A percentile compares a stretch with the other conserved stretches of the same genome.
Conservation (phyloP, 1,140 invertebrate genomes). For the Drosophila arawakana region DNA sequence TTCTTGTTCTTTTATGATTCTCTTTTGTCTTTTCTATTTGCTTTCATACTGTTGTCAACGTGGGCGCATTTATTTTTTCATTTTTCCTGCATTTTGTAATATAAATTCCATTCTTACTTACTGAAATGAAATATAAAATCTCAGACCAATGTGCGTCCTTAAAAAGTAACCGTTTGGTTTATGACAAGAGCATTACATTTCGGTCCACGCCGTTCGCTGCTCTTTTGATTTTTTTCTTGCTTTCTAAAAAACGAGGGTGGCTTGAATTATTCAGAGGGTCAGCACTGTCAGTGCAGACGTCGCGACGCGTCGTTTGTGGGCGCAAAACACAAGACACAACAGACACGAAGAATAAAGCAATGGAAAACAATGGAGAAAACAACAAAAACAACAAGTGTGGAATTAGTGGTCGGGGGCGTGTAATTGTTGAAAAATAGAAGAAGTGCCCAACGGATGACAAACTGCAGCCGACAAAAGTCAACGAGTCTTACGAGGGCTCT, state of each 20-base stretch:
- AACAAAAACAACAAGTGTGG: constrained; percentile 44
- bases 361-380: constrained; percentile 21
- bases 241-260: constrained; percentile 41
- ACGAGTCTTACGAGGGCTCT: constrained; percentile 58
- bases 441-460: constrained; percentile 72
- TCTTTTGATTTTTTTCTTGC: constrained; percentile 47
- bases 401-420: constrained; percentile 58
- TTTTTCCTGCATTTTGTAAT: too few species aligned
- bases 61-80: too few species aligned
- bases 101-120: too few species aligned
- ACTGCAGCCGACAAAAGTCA: constrained; percentile 69
- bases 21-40: too few species aligned
- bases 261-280: constrained; percentile 76
- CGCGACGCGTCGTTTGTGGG: constrained; percentile 33
- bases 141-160: constrained; percentile 15
- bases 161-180: constrained; percentile 59
- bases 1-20: too few species aligned
- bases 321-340: constrained; percentile 16
- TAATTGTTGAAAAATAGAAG: constrained; percentile 71
- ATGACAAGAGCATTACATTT: constrained; percentile 31
- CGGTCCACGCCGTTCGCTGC: constrained; percentile 40
- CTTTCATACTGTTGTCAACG: too few species aligned
- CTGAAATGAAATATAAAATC: background rate
- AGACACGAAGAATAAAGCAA: constrained; percentile 17
- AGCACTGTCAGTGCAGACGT: constrained; percentile 39